Conservation (phyloP, 2,113 vertebrate species). For the Antigone vipio region DNA sequence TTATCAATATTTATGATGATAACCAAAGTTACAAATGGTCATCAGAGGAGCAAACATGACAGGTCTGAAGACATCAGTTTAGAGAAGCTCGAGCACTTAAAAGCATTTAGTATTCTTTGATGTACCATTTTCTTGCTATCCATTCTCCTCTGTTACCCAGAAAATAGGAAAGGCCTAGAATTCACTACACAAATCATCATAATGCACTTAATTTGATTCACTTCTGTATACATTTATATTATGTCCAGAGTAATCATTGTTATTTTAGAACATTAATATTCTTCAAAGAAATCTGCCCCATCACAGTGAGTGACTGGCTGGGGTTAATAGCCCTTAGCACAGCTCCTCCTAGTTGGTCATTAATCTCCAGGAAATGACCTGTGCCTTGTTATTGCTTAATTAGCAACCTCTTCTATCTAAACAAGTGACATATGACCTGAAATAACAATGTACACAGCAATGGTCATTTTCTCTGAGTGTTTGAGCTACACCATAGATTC, state of each 20-base stretch:
- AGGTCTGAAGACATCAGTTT: not conserved
- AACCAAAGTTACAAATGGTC: not conserved
- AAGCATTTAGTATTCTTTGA: not conserved
- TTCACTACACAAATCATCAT: not conserved
- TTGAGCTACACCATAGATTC: not conserved
- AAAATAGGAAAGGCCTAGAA: not conserved
- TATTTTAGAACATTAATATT: slow-evolving; percentile 18
- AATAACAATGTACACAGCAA: slow-evolving; percentile 24
- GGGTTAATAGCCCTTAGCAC: slow-evolving; percentile 44
- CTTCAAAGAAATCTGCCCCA: not conserved
- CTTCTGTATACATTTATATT: not conserved
- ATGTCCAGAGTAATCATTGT: not conserved
- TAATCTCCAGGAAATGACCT: slow-evolving; percentile 50
- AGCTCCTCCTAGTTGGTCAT: slow-evolving; percentile 40
- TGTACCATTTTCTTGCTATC: not conserved
- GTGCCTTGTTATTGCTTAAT: slow-evolving; percentile 63
- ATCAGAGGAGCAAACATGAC: not conserved
- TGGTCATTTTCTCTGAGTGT: not conserved
- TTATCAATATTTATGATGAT: not conserved
- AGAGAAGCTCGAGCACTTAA: not conserved
- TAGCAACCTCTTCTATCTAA: slow-evolving; percentile 31
- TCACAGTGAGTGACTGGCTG: slow-evolving; percentile 2
- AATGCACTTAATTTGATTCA: not conserved
- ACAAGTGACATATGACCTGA: slow-evolving; percentile 35
- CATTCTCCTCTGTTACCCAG: not conserved